These are phyloP conservation scores for Ligdia adustata DNA, from an alignment of 2,888 invertebrate genomes.

Conservation along the genomic window DNA sequence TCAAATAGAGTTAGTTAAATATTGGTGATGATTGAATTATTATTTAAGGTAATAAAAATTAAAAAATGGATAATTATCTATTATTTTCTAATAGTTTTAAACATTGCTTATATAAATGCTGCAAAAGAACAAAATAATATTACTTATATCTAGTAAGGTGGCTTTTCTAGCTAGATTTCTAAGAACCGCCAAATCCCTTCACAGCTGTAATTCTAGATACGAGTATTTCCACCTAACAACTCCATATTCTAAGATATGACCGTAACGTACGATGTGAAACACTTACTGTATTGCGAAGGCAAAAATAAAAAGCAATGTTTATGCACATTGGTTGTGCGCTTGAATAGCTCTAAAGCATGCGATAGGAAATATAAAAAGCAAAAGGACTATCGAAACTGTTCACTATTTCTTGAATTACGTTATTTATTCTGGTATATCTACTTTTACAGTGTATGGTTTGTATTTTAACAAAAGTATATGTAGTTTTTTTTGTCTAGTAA, in stretches of 20 bases:
- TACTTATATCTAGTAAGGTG: conserved; percentile 9
- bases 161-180: too few relatives aligned
- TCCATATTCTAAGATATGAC: conserved; percentile 20
- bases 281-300: conserved; percentile 27
- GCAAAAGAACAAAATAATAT: neutral
- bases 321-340: conserved; percentile 18
- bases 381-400: neutral
- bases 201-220: conserved; percentile 9
- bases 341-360: conserved; percentile 31
- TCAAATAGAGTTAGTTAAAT: too few relatives aligned
- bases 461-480: too few relatives aligned
- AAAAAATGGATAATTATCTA: too few relatives aligned
- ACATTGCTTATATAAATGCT: neutral
- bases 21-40: too few relatives aligned
- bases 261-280: conserved; percentile 30
- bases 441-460: neutral
- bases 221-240: conserved; percentile 6
- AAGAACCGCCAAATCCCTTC: conserved; percentile 6
- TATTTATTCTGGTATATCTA: neutral
- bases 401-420: neutral
- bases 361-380: conserved; percentile 1
- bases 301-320: conserved; percentile 30
- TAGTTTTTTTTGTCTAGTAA: too few relatives aligned
- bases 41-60: too few relatives aligned
- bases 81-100: too few relatives aligned